These are phyloP conservation scores for Ceyx melanurus DNA, from an alignment of 2,113 vertebrate genomes.

Conservation along the genomic window DNA sequence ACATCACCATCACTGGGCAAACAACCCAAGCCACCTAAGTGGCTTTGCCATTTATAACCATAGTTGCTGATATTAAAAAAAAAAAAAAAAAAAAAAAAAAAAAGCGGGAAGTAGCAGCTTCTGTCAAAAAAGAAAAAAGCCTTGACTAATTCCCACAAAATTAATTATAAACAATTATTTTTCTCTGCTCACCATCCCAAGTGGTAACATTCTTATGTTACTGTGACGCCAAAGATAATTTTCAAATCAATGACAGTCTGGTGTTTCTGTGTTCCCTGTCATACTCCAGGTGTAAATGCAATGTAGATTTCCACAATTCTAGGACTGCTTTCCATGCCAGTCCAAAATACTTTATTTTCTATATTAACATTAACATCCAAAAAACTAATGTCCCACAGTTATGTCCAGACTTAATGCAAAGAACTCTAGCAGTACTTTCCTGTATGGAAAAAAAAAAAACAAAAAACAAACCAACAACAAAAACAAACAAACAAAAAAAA, in stretches of 20 bases:
- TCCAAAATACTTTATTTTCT: neutral
- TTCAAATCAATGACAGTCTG: neutral
- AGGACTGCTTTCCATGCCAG: neutral
- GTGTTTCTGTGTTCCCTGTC: neutral
- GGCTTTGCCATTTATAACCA: neutral
- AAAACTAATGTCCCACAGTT: neutral
- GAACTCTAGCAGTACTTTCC: neutral
- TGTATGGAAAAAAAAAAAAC: neutral
- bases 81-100: too few species aligned
- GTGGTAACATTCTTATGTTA: neutral
- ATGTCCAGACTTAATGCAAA: neutral
- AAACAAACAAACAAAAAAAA: too few species aligned
- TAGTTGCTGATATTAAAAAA: neutral
- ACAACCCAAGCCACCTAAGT: neutral
- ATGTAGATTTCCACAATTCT: neutral
- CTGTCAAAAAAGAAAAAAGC: neutral
- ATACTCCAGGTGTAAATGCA: neutral
- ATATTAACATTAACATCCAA: neutral
- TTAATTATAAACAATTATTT: neutral
- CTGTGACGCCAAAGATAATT: neutral
- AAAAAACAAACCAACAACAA: too few species aligned
- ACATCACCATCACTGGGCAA: neutral
- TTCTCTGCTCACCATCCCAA: neutral
- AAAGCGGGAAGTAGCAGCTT: neutral
- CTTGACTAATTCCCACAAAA: neutral